These are phyloP conservation scores for Okapia johnstoni DNA, from an alignment of 2,113 vertebrate genomes.

Conservation along the genomic window DNA sequence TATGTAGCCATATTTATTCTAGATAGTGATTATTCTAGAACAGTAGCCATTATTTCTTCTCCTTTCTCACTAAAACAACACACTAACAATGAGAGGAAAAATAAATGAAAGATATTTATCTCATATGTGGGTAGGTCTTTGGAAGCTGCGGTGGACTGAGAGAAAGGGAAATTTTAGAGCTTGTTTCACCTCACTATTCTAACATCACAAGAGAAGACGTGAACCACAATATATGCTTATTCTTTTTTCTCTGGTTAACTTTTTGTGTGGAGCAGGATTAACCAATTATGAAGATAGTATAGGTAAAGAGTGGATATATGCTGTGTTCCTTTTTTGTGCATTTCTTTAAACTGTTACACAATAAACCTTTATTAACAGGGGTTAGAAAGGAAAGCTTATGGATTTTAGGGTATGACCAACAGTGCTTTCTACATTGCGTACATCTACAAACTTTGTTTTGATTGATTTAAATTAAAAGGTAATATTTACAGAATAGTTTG, in stretches of 20 bases:
- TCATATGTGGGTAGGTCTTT: background rate
- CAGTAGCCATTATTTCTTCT: background rate
- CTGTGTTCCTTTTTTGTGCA: background rate
- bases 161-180: background rate
- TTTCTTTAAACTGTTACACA: background rate
- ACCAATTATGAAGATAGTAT: background rate
- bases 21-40: background rate
- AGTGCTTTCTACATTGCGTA: background rate
- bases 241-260: background rate
- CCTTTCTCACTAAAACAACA: background rate
- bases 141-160: background rate
- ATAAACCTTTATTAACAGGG: background rate
- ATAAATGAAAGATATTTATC: background rate
- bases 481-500: background rate
- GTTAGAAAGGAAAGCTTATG: background rate
- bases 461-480: background rate
- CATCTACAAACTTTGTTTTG: background rate
- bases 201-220: background rate
- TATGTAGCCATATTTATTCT: background rate
- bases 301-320: background rate
- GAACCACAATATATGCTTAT: background rate
- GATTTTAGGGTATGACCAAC: background rate
- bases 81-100: background rate
- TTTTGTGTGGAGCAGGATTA: background rate
- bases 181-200: background rate